Evolutionary conservation across 1,140 invertebrate genomes (phyloP).

Genomic region (Zaprionus nigranus): DNA sequence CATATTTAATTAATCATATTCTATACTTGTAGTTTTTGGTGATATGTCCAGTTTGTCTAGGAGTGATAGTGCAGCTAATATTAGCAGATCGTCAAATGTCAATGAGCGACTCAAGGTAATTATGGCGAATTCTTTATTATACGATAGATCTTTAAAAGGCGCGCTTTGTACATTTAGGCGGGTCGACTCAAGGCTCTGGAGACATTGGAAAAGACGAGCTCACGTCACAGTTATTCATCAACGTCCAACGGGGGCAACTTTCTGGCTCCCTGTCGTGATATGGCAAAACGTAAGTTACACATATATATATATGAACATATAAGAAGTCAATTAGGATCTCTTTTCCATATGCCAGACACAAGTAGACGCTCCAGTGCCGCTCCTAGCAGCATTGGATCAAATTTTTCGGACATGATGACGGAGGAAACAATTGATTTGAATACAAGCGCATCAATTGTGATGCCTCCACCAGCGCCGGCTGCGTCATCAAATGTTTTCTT

Average conservation of each 20-base stretch:
- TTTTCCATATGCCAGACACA: not conserved
- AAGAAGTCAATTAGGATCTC: not conserved
- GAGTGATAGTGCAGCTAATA: conserved; percentile 23
- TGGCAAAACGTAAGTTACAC: conserved; percentile 1
- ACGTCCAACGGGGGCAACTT: not conserved
- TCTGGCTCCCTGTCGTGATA: not conserved
- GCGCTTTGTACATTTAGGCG: conserved; percentile 32
- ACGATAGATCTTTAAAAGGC: not conserved
- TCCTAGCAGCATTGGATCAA: conserved; percentile 38
- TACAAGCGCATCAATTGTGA: conserved; percentile 48
- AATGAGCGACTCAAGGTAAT: conserved; percentile 70
- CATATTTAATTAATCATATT: not conserved
- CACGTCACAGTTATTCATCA: conserved; percentile 26
- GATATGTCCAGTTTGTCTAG: conserved; percentile 61
- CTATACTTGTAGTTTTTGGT: conserved; percentile 60
- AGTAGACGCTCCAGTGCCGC: conserved; percentile 13
- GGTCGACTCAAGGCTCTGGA: conserved; percentile 70
- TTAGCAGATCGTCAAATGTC: conserved; percentile 42
- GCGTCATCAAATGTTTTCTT: conserved; percentile 66
- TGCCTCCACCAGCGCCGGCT: conserved; percentile 37
- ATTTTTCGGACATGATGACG: conserved; percentile 73
- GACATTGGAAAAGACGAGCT: conserved; percentile 53
- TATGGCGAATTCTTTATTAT: not conserved
- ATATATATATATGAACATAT: not conserved
- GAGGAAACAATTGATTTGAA: conserved; percentile 78